A percentile compares a stretch with the other conserved stretches of the same genome.
Evolutionary conservation across 2,888 invertebrate species (phyloP).

Genomic region (Netelia melanura): DNA sequence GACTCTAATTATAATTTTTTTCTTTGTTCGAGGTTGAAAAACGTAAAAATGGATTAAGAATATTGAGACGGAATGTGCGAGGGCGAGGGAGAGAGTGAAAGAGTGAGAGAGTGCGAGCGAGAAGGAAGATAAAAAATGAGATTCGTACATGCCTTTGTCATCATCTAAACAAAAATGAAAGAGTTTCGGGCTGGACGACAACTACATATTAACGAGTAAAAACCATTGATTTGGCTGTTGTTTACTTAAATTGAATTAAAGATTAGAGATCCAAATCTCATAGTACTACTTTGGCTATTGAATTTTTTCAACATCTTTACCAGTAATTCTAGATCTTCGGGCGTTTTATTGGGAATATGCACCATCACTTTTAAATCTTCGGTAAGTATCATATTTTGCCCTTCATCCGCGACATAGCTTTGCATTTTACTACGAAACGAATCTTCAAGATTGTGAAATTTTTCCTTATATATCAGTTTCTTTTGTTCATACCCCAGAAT

Average conservation of each 20-base stretch:
- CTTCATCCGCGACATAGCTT: slow-evolving; percentile 86
- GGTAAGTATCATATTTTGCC: slow-evolving; percentile 91
- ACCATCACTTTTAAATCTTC: slow-evolving; percentile 94
- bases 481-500: slow-evolving; percentile 87
- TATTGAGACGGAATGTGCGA: background rate
- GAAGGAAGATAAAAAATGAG: background rate
- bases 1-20: background rate
- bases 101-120: background rate
- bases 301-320: slow-evolving; percentile 91
- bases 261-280: slow-evolving; percentile 92
- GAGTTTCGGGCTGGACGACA: too few species aligned
- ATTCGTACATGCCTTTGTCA: too few species aligned
- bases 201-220: too few species aligned
- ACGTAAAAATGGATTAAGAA: background rate
- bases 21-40: background rate
- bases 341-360: slow-evolving; percentile 88
- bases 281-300: slow-evolving; percentile 89
- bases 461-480: slow-evolving; percentile 86
- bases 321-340: slow-evolving; percentile 88
- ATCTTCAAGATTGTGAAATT: slow-evolving; percentile 88
- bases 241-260: too few species aligned
- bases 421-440: slow-evolving; percentile 91
- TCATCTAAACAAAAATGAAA: too few species aligned
- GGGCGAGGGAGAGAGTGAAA: background rate
- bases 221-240: too few species aligned